Base-by-base conservation (phyloP, 2,888 invertebrate genomes). In the Pantelozetes paolii region DNA sequence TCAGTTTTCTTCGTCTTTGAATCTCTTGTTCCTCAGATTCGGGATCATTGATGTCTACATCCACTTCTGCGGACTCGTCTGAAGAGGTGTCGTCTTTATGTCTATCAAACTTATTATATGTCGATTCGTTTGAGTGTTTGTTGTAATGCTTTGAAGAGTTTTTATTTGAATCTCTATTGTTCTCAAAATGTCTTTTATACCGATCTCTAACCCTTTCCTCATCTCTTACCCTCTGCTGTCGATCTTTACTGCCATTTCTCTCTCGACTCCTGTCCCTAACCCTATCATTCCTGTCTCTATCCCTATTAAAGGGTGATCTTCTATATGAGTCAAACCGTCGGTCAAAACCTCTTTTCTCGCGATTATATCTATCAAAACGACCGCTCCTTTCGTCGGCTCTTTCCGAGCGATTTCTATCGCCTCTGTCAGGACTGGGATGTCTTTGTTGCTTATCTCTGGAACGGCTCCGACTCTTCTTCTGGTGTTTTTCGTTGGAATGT, bases 21-120 rank as follows among this genome's bases (percentile, higher is more conserved):
- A 97, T 97, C 78, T 95, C 92, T 79, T 89, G 89, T 81, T 96
- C 94, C 81, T 96, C 96, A 79, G 84, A 84, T 77, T 92, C 92
- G 75, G 94, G 92, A 11, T 78, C 78, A 76, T 94, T 92, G 76
- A 90, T 88, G 48, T 82, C 82, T 23, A 91, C 86, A 79, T 90
- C 88, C 45, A 42, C 54, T 69, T 20, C 71, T 64, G 28, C 69
- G 40, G 71, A 76, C 28, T 72, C 75, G 62, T 75, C 54, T 23
- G 40, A 40, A 48, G 50, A 54, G 13, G 75, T 70, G n/a, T 75
- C 73, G 13, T 75, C 78, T 0, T 71, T 59, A n/a, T 74, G 42
- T 50, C 74, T 42, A 59, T 72, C 71, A 45, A 67, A 70, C 18
- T 62, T 57, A 72, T 72, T 64, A n/a, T 64, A 64, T 18, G 64